phyloP scores from a whole-genome alignment of 2,888 invertebrate species.

The Itoplectis maculator region DNA sequence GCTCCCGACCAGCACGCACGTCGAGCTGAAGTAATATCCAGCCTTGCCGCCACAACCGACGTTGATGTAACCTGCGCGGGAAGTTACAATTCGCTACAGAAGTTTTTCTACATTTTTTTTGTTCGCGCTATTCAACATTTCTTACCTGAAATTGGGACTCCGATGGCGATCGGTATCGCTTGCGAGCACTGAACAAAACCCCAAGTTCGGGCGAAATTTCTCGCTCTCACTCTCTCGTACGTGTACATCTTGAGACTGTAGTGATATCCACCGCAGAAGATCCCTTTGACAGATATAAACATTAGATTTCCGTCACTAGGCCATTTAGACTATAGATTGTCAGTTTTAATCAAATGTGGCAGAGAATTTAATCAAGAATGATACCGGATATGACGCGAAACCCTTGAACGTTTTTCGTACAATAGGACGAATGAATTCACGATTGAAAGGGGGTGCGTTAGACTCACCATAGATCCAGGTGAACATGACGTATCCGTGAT shows the following conservation, averaged over 20 bases:
- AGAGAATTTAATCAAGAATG: background rate
- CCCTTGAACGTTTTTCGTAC: too few relatives aligned
- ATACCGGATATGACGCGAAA: too few relatives aligned
- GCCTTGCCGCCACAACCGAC: slow-evolving; percentile 91
- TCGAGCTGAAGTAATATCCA: slow-evolving; percentile 94
- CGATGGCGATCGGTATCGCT: slow-evolving; percentile 93
- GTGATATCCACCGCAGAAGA: slow-evolving; percentile 95
- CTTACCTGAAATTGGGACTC: slow-evolving; percentile 92
- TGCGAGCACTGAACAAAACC: slow-evolving; percentile 95
- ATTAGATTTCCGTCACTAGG: background rate
- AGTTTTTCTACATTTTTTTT: background rate
- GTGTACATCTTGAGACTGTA: slow-evolving; percentile 96
- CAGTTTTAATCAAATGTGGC: too few relatives aligned
- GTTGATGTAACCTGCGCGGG: slow-evolving; percentile 91
- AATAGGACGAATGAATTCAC: background rate
- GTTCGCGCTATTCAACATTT: background rate
- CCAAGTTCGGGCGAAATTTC: slow-evolving; percentile 95
- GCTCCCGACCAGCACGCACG: slow-evolving; percentile 91
- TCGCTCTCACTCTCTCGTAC: slow-evolving; percentile 93
- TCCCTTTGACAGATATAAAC: slow-evolving; percentile 86
- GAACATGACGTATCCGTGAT: slow-evolving; percentile 92
- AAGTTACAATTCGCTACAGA: background rate
- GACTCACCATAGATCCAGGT: slow-evolving; percentile 91
- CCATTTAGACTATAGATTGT: background rate
- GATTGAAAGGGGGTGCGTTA: background rate